Evolutionary conservation across 2,797 vertebrate genomes (phyloP), one percentile per base, ranked within the genome.

Genomic region (Muscicapa striata): DNA sequence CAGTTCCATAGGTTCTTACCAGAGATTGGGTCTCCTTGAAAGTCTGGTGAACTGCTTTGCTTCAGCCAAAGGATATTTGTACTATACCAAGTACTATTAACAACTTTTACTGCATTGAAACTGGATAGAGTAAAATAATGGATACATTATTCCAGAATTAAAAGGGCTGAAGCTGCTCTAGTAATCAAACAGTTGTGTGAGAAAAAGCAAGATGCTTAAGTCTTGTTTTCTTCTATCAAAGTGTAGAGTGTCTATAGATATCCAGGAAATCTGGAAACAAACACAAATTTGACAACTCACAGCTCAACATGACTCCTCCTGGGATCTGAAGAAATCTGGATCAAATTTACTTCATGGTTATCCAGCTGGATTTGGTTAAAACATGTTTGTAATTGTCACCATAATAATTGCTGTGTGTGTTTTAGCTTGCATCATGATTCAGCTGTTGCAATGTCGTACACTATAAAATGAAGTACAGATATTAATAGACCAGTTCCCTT

Each of bases 151-250:
- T 38, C 15, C 29, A 24, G 13, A 59, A 45, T n/a, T 38, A 16
- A 59, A 67, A n/a, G 13, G 5, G 5, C 10, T 29, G 19, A 76
- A 59, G 38, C 27, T 0, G 0, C 19, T n/a, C 0, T 2, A 17
- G 10, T 20, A 59, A 45, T 67, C 32, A 22, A 67, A 57, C 2
- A 26, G 6, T 12, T 58, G 9, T 43, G 26, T 49, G 32, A 58
- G 36, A 15, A 67, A 67, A 45, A 10, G 0, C 27, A 75, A 52
- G 15, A n/a, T 13, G 13, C 5, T 32, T 38, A 45, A 45, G 13
- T 20, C 19, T 45, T 66, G 3, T 34, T 32, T 51, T 58, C 22
- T 66, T 8, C 32, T 75, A n/a, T 30, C 13, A 51, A 41, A 49
- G 27, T n/a, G 7, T 27, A 15, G 38, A 36, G 15, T 29, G 11